These are phyloP conservation scores for Corythornis madagascariensis DNA, from an alignment of 2,113 vertebrate genomes.

Conservation along the genomic window DNA sequence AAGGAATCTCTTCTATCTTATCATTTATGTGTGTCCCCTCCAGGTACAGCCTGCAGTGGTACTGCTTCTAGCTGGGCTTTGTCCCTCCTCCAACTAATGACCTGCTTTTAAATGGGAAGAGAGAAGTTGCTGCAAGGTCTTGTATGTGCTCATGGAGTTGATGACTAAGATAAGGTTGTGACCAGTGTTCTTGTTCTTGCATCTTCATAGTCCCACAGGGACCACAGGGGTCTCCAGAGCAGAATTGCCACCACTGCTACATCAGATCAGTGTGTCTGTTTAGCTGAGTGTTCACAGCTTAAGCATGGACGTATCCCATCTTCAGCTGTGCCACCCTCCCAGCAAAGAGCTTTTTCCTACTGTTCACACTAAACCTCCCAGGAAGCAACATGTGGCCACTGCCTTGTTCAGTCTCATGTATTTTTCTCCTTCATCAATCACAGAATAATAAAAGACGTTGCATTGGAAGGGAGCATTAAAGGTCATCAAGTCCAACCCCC, in stretches of 20 bases:
- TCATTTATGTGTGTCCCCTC: background rate
- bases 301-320: background rate
- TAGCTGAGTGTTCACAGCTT: background rate
- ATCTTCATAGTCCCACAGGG: background rate
- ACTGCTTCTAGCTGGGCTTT: background rate
- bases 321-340: background rate
- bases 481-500: no score
- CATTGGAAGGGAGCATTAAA: no score
- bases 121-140: background rate
- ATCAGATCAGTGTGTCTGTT: background rate
- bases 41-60: background rate
- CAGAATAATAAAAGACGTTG: no score
- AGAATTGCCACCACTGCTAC: background rate
- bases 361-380: background rate
- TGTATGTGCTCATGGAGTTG: background rate
- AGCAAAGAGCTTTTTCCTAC: background rate
- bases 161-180: background rate
- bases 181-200: background rate
- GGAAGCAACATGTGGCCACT: background rate
- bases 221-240: background rate
- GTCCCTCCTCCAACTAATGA: background rate
- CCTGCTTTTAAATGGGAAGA: background rate
- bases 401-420: accelerated
- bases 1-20: background rate
- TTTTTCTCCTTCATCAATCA: background rate